Conservation (phyloP, 1,140 invertebrate genomes). For the Aphelenchoides besseyi region DNA sequence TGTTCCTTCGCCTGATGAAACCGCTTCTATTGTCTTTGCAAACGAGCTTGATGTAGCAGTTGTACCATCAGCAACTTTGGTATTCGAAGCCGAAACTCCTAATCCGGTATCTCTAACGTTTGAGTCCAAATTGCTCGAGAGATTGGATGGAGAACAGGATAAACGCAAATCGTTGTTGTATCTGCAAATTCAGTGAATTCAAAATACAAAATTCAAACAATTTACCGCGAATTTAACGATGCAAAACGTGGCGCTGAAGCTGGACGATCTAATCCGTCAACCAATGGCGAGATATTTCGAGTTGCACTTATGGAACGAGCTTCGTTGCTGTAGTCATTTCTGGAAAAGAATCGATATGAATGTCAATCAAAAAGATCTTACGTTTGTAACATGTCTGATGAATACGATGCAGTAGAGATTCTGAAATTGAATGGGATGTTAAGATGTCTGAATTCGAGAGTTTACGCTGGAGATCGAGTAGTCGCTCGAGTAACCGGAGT, state of each 20-base stretch:
- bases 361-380: not conserved
- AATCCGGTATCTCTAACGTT: not conserved
- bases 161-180: not conserved
- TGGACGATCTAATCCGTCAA: not conserved
- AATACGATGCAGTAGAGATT: not conserved
- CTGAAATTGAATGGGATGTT: not conserved
- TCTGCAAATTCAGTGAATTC: not conserved
- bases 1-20: slow-evolving; percentile 8
- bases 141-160: slow-evolving; percentile 9
- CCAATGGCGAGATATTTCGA: not conserved
- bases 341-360: not conserved
- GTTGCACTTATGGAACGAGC: not conserved
- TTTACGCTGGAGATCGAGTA: slow-evolving; percentile 11
- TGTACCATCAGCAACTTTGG: slow-evolving; percentile 8
- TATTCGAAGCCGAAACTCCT: not conserved
- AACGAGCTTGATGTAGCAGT: slow-evolving; percentile 24
- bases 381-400: not conserved
- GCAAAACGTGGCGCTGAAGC: not conserved
- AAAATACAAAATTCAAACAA: not conserved
- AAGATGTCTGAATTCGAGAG: not conserved
- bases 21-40: slow-evolving; percentile 18
- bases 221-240: not conserved
- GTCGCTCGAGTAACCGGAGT: not conserved
- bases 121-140: not conserved
- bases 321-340: not conserved